These are phyloP conservation scores for Cryptocheilus praepositus DNA, from an alignment of 2,888 invertebrate species.

Conservation along the genomic window DNA sequence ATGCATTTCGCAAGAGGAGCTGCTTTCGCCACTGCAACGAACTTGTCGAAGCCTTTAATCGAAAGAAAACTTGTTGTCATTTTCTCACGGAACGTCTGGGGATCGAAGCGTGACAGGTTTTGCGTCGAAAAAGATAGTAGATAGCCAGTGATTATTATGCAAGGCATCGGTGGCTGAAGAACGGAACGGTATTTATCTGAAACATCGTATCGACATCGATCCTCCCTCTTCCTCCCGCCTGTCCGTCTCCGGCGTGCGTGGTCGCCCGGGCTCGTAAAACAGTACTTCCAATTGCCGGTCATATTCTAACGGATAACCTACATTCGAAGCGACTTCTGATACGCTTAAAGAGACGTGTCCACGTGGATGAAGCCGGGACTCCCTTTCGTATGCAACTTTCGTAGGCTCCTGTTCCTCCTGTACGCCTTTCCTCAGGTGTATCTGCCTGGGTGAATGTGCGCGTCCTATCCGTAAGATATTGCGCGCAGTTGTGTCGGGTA, in stretches of 20 bases:
- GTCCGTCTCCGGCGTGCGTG: not conserved
- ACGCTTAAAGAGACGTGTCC: slow-evolving; percentile 40
- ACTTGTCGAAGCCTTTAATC: no score
- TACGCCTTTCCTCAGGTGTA: slow-evolving; percentile 49
- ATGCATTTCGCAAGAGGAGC: not conserved
- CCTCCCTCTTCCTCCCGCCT: not conserved
- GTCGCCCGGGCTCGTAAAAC: slow-evolving; percentile 28
- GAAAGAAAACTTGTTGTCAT: no score
- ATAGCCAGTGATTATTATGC: no score
- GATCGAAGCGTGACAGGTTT: no score
- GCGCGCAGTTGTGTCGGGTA: not conserved
- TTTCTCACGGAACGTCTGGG: no score
- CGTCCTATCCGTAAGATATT: slow-evolving; percentile 1
- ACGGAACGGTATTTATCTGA: no score
- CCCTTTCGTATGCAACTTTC: slow-evolving; percentile 70
- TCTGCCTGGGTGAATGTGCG: slow-evolving; percentile 7
- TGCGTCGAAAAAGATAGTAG: no score
- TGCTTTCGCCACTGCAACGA: not conserved
- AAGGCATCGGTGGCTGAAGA: no score
- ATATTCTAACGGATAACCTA: slow-evolving; percentile 72
- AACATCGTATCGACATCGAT: not conserved
- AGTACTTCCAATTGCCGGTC: slow-evolving; percentile 52
- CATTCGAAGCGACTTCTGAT: slow-evolving; percentile 59
- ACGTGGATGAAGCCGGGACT: slow-evolving; percentile 52
- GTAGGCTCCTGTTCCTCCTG: slow-evolving; percentile 59